phyloP scores from a whole-genome alignment of 2,888 invertebrate species.

The Junonia oenone region DNA sequence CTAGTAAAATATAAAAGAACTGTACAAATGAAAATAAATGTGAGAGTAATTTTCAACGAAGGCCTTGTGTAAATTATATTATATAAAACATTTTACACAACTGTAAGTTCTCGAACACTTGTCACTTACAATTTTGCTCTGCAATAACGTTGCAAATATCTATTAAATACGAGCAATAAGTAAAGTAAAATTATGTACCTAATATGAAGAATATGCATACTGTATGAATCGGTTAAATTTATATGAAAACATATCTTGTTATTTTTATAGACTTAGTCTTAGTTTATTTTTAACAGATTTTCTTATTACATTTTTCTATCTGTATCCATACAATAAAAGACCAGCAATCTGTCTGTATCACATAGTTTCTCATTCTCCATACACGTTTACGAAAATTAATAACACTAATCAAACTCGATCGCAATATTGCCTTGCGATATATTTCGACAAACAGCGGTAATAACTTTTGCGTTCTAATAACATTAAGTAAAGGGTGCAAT shows the following conservation, averaged over 20 bases:
- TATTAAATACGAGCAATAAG: too few relatives aligned
- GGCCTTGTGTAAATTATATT: neutral
- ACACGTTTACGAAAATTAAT: conserved; percentile 7
- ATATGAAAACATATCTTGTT: too few relatives aligned
- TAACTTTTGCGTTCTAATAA: conserved; percentile 38
- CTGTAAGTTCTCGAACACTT: neutral
- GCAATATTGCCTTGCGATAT: conserved; percentile 17
- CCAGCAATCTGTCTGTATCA: neutral
- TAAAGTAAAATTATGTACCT: too few relatives aligned
- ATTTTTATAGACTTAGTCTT: too few relatives aligned
- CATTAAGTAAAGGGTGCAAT: conserved; percentile 49
- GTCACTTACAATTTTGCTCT: neutral
- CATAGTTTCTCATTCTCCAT: neutral
- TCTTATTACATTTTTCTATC: too few relatives aligned
- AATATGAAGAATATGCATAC: too few relatives aligned
- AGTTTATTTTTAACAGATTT: too few relatives aligned
- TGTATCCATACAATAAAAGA: neutral
- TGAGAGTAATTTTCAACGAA: neutral
- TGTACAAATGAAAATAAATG: neutral
- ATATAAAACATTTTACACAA: neutral
- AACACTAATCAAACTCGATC: conserved; percentile 18
- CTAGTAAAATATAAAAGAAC: neutral
- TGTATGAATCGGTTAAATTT: too few relatives aligned
- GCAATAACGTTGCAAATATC: neutral
- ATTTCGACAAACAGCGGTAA: conserved; percentile 37